Percentiles rank a stretch among this genome's conserved stretches.
Evolutionary conservation across 1,140 invertebrate species (phyloP).

Genomic region (Diprion similis): DNA sequence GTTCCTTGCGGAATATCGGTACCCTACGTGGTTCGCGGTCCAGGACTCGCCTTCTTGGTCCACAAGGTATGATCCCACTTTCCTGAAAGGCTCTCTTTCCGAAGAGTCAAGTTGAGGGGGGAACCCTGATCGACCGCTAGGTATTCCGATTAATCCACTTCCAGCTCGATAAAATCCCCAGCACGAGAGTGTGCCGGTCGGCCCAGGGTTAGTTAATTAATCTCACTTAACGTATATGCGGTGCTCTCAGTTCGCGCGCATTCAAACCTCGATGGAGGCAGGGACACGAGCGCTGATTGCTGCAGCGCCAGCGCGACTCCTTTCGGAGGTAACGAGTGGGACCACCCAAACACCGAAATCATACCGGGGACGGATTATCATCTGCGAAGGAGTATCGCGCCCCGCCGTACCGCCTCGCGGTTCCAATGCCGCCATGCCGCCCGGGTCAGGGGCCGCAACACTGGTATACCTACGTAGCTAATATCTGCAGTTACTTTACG

Average conservation of each 20-base stretch:
- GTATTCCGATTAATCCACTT: neutral
- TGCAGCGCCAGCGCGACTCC: neutral
- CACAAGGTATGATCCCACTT: neutral
- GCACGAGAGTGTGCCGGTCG: neutral
- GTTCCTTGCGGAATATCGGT: constrained; percentile 20
- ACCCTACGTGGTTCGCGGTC: constrained; percentile 12
- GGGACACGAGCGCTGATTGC: neutral
- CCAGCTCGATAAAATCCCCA: neutral
- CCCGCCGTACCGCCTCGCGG: neutral
- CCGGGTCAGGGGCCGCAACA: neutral
- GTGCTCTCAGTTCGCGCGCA: neutral
- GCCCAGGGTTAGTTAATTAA: neutral
- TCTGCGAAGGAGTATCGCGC: constrained; percentile 3
- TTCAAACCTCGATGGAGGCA: neutral
- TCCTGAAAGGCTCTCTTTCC: neutral
- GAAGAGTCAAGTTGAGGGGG: neutral
- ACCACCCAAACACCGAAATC: constrained; percentile 7
- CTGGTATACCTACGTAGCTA: neutral
- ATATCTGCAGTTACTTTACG: neutral
- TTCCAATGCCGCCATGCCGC: neutral
- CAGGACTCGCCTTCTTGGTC: constrained; percentile 11
- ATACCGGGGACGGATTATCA: constrained; percentile 3
- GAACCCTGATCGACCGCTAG: neutral
- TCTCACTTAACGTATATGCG: neutral
- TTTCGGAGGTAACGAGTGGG: constrained; percentile 4